These are phyloP conservation scores for Aphelocoma californica DNA, from an alignment of 2,797 vertebrate species.

Conservation along the genomic window DNA sequence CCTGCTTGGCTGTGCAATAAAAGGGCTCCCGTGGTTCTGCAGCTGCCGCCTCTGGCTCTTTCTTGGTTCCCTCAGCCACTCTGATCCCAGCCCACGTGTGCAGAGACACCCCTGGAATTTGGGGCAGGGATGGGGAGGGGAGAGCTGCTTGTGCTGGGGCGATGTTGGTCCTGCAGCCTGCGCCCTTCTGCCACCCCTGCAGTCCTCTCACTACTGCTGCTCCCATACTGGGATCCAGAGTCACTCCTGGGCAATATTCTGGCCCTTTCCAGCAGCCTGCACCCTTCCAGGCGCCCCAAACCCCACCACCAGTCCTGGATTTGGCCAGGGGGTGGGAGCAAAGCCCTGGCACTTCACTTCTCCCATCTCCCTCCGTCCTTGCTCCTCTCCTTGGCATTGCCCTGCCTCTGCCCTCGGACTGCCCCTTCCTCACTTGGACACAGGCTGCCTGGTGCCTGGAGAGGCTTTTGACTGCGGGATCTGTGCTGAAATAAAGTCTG, in stretches of 20 bases:
- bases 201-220: neutral
- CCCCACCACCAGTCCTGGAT: neutral
- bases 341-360: neutral
- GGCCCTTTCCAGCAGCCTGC: neutral
- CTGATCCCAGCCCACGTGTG: rapidly evolving
- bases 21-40: conserved; percentile 4
- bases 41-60: neutral
- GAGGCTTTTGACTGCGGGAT: neutral
- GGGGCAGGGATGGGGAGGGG: neutral
- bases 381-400: neutral
- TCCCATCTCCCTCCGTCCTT: neutral
- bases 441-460: neutral
- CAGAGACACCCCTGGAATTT: neutral
- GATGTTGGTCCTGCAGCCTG: neutral
- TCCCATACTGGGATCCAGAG: neutral
- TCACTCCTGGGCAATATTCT: neutral
- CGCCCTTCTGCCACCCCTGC: neutral
- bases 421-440: neutral
- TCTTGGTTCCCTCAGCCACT: neutral
- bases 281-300: neutral
- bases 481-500: conserved; percentile 46
- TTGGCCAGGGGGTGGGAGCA: neutral
- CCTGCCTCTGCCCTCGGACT: neutral
- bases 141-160: neutral
- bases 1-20: conserved; percentile 14